Conservation (phyloP, 1,140 invertebrate genomes). For the Archegozetes longisetosus region DNA sequence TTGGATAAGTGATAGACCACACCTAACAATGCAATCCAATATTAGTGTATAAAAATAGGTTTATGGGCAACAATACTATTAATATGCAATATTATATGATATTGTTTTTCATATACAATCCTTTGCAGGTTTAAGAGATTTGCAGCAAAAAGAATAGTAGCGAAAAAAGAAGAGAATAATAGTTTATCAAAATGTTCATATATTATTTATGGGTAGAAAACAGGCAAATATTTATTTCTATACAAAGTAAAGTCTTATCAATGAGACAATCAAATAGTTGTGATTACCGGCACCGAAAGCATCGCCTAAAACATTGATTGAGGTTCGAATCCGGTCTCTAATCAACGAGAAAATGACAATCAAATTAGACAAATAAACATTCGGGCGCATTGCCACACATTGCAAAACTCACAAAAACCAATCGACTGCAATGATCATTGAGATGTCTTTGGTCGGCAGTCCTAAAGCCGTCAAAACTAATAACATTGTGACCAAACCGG, state of each 20-base stretch:
- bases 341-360: background rate
- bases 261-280: background rate
- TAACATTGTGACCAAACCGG: slow-evolving; percentile 40
- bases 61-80: no score
- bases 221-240: no score
- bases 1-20: slow-evolving; percentile 78
- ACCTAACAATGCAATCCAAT: no score
- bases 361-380: background rate
- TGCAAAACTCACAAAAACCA: slow-evolving; percentile 33
- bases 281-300: slow-evolving; percentile 54
- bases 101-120: background rate
- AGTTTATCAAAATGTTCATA: no score
- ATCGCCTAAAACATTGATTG: slow-evolving; percentile 92
- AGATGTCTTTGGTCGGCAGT: slow-evolving; percentile 39
- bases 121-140: background rate
- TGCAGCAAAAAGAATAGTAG: no score
- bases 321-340: slow-evolving; percentile 76
- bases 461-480: slow-evolving; percentile 36
- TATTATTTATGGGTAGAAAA: no score
- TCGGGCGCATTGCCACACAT: background rate
- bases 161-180: no score
- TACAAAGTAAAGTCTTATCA: no score
- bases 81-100: background rate
- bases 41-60: no score
- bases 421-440: slow-evolving; percentile 41